Conservation (phyloP, 1,140 invertebrate species). For the Orius laevigatus region DNA sequence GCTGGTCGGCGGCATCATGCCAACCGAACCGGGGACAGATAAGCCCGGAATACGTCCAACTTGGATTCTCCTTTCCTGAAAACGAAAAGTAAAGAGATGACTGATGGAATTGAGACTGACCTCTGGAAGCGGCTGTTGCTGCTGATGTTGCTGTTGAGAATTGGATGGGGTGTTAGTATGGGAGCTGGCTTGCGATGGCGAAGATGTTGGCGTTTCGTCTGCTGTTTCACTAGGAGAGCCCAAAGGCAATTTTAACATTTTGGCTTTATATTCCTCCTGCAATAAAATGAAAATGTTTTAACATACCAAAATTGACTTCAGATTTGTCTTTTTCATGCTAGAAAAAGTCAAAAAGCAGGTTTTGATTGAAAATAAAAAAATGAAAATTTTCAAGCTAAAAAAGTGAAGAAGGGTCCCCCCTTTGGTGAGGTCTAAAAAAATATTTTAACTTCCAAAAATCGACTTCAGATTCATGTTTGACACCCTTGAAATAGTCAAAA, state of each 20-base stretch:
- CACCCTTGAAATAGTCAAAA: too few species aligned
- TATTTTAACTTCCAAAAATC: too few species aligned
- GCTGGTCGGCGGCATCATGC: conserved; percentile 13
- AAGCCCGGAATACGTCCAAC: too few species aligned
- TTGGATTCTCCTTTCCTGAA: conserved; percentile 6
- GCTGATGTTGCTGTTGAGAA: neutral
- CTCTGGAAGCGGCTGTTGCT: conserved; percentile 6
- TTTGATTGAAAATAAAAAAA: too few species aligned
- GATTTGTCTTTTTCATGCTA: too few species aligned
- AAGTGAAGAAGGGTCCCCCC: too few species aligned
- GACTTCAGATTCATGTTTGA: too few species aligned
- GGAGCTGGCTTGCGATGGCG: conserved; percentile 6
- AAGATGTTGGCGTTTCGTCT: conserved; percentile 4
- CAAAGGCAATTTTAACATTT: conserved; percentile 51
- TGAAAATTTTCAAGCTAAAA: too few species aligned
- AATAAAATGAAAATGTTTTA: conserved; percentile 12
- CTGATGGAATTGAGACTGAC: conserved; percentile 6
- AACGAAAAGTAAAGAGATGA: neutral
- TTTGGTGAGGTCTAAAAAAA: too few species aligned
- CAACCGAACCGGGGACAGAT: conserved; percentile 13
- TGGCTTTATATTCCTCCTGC: conserved; percentile 69
- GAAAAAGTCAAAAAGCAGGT: too few species aligned
- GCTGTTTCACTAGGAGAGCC: conserved; percentile 4
- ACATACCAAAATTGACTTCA: too few species aligned
- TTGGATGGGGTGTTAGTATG: conserved; percentile 7